Base-by-base conservation (phyloP, 2,888 invertebrate species). In the Zhengitettix transpicula region DNA sequence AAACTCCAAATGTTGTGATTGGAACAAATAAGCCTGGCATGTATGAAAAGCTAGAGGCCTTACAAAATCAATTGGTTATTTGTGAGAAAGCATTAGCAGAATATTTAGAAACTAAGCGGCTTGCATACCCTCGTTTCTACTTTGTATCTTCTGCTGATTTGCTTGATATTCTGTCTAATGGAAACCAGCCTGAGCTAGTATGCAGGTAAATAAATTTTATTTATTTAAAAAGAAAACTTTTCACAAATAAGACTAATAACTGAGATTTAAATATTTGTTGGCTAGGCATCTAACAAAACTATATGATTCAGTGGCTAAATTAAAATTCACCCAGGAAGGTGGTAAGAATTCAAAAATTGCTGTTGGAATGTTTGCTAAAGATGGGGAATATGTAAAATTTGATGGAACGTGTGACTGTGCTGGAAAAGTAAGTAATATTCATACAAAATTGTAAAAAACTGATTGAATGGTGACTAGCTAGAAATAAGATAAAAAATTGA, bases 51-150 rank as follows among this genome's bases (percentile, higher is more conserved):
- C 77, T 97, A 56, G 92, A 95, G 64, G 75, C 75, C 0, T 71
- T 95, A 11, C 83, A 88, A 70, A 71, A 71, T 1, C 78, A 85
- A 58, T 77, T 96, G 62, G 81, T 84, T 14, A 74, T 92, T 3
- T 96, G 96, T 72, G 96, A 97, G 72, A 96, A 96, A 73, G 95
- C 95, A 0, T 75, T 96, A 52, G 90, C 95, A 52, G 89, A 96
- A 72, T 97, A 96, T 71, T 77, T 97, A 66, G 96, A 97, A 73
- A 95, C 94, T 0, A 97, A 96, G 72, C 80, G 95, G 58, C 77
- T 95, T 64, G 89, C 90, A 0, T 96, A 95, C 75, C 96, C 96
- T 14, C 80, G 96, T 55, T 97, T 97, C 72, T 97, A 96, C 73
- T 97, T 97, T 70, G 89, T 96, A 0, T 95, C 95, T 0, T 88